Base-by-base conservation (phyloP, 2,888 invertebrate species). In the Latrodectus hesperus region DNA sequence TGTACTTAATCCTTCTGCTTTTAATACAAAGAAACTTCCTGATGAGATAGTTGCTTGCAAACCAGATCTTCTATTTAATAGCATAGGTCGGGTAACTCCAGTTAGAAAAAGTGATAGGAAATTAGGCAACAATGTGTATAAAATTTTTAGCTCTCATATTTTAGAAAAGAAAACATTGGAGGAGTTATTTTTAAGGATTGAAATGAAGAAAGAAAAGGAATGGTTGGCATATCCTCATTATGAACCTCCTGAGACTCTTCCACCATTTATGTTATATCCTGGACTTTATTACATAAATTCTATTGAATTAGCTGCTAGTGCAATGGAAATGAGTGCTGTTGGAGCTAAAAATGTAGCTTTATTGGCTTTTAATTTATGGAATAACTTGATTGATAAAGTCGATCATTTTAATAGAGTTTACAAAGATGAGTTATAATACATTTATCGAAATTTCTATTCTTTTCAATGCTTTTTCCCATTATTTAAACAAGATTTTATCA, bases 311-410 rank as follows among this genome's bases (percentile, higher is more conserved):
- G 94, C 94, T 2, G 94, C 94, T 0, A 94, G 94, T 91, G 94
- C 95, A 0, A 95, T 95, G 94, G 95, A 95, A 92, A 95, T 95
- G 94, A 94, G 94, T 91, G 93, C 93, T 10, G 93, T 95, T 87
- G 93, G 93, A 68, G 95, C 93, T 5, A 93, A 93, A 91, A 95
- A 95, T 92, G 93, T 94, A 51, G 95, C 95, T 12, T 91, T 94
- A 76, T 91, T 95, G 71, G 93, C 93, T 0, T 91, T 92, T 89
- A 93, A 94, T 74, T 67, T 71, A 51, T 88, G 88, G 88, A 73
- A 85, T 51, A 71, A 84, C 77, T 22, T 65, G 9, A 26, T 80
- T 38, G 73, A 88, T 53, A 84, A 83, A 26, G 68, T 84, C 17
- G 88, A 88, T 73, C 52, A 60, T 17, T 38, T 64, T 53, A 70